These are phyloP conservation scores for Ptychoptera contaminata DNA, from an alignment of 2,888 invertebrate species.

Conservation along the genomic window DNA sequence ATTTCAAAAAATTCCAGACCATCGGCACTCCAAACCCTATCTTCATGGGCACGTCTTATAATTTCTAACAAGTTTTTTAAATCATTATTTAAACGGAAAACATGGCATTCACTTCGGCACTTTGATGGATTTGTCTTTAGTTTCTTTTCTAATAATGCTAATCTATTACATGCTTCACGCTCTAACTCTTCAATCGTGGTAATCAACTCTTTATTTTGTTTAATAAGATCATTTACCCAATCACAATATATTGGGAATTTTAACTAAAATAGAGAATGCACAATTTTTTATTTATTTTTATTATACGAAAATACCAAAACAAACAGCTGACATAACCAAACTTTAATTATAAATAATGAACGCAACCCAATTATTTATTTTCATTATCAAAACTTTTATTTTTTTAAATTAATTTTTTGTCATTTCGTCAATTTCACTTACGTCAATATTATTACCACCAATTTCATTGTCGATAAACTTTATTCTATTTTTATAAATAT, in stretches of 20 bases:
- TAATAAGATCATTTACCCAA: constrained; percentile 44
- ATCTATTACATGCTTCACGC: constrained; percentile 38
- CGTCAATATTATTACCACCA: neutral
- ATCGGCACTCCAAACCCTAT: constrained; percentile 26
- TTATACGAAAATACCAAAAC: neutral
- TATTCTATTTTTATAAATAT: neutral
- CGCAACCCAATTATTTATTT: neutral
- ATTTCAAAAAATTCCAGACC: constrained; percentile 32
- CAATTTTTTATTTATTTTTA: too few species aligned
- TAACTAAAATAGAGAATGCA: constrained; percentile 30
- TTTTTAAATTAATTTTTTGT: neutral
- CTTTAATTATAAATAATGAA: too few species aligned
- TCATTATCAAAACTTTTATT: neutral
- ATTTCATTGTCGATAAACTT: neutral
- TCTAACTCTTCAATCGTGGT: constrained; percentile 46
- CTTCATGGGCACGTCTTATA: constrained; percentile 29
- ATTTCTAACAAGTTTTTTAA: constrained; percentile 31
- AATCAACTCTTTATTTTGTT: constrained; percentile 43
- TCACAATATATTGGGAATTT: constrained; percentile 43
- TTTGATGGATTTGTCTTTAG: constrained; percentile 5
- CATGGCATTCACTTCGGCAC: neutral
- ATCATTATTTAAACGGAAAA: constrained; percentile 17
- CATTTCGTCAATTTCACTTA: neutral
- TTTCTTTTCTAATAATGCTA: constrained; percentile 30
- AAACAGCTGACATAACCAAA: too few species aligned